A percentile compares a stretch with the other conserved stretches of the same genome.
These are phyloP conservation scores for Isaurus tuberculatus DNA, from an alignment of 92 coral and sea anemone species.

Conservation along the genomic window DNA sequence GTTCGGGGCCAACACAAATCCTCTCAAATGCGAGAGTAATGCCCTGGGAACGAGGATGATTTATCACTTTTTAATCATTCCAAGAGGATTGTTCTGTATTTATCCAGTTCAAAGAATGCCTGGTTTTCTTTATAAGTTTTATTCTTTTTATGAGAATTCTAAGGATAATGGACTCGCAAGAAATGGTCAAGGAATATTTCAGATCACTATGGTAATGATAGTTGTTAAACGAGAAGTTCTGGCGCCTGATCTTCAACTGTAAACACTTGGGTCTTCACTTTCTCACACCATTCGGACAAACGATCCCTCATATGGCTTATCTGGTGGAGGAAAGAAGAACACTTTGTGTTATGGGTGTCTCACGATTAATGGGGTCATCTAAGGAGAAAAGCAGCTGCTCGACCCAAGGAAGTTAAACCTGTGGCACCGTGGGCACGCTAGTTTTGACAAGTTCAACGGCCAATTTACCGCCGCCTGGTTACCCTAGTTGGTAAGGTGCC, in stretches of 20 bases:
- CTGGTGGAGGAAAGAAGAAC: constrained; percentile 40
- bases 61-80: not conserved
- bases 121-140: not conserved
- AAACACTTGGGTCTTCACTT: constrained; percentile 93
- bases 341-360: not conserved
- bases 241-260: constrained; percentile 99
- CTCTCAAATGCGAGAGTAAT: too few species aligned
- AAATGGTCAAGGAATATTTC: too few species aligned
- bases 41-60: too few species aligned
- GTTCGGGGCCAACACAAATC: too few species aligned
- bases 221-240: constrained; percentile 82
- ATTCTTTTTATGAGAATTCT: not conserved
- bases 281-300: constrained; percentile 95
- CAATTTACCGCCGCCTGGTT: too few species aligned
- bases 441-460: too few species aligned
- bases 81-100: not conserved
- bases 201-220: too few species aligned
- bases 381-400: not conserved
- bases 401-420: too few species aligned
- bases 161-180: not conserved
- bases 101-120: not conserved
- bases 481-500: too few species aligned
- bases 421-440: too few species aligned
- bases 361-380: not conserved
- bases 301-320: constrained; percentile 96